These are phyloP conservation scores for Spermophilus dauricus DNA, from an alignment of 2,113 vertebrate genomes.

Conservation along the genomic window DNA sequence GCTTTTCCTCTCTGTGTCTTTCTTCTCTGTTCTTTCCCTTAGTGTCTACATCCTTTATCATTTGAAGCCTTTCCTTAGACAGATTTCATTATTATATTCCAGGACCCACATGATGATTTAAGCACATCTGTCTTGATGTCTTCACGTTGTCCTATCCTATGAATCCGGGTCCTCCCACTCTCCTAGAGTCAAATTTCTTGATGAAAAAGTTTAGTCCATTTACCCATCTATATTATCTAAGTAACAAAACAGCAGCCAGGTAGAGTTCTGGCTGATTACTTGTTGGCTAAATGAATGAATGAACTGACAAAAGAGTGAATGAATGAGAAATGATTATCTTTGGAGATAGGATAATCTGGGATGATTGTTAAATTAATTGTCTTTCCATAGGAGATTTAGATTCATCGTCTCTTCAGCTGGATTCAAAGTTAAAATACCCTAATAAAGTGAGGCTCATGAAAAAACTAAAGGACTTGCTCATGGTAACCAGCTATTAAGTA, in stretches of 20 bases:
- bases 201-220: not conserved
- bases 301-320: constrained; percentile 7
- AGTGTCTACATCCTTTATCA: not conserved
- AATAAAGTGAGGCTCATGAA: not conserved
- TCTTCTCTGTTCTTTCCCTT: not conserved
- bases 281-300: not conserved
- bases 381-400: not conserved
- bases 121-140: not conserved
- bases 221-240: not conserved
- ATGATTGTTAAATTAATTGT: constrained; percentile 3
- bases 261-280: not conserved
- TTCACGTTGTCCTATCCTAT: not conserved
- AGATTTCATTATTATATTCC: constrained; percentile 9
- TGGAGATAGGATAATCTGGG: not conserved
- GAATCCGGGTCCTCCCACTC: not conserved
- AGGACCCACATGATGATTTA: not conserved
- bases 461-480: constrained; percentile 53
- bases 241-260: not conserved
- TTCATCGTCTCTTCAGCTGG: not conserved
- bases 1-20: not conserved
- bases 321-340: not conserved
- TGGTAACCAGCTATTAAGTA: not conserved
- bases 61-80: not conserved
- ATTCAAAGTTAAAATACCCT: constrained; percentile 32
- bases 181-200: not conserved